These are phyloP conservation scores for Diadema setosum DNA, from an alignment of 35 echinoderm and acorn worm genomes.

Conservation along the genomic window DNA sequence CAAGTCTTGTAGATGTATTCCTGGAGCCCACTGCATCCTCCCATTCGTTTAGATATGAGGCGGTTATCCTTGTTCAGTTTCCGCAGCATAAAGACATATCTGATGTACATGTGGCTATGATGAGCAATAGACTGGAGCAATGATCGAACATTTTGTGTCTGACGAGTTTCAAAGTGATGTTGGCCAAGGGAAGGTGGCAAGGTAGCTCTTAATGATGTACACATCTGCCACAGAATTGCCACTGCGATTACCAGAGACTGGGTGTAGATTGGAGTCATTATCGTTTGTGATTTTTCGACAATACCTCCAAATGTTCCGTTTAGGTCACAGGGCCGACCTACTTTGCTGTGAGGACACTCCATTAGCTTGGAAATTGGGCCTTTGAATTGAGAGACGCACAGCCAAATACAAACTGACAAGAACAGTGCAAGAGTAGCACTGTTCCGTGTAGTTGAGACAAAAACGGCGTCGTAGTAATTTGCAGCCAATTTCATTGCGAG, in stretches of 20 bases:
- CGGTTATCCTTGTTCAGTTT: not conserved
- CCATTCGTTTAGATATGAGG: no score
- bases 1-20: not conserved
- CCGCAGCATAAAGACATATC: not conserved
- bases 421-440: not conserved
- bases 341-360: not conserved
- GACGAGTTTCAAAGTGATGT: no score
- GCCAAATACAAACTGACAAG: not conserved
- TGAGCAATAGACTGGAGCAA: no score
- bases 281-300: not conserved
- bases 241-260: not conserved
- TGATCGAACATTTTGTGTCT: no score
- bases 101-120: not conserved
- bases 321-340: not conserved
- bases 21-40: not conserved
- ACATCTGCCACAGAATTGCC: not conserved
- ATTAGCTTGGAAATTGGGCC: not conserved
- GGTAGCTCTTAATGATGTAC: not conserved
- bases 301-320: not conserved
- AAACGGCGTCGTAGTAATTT: not conserved
- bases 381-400: not conserved
- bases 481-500: not conserved
- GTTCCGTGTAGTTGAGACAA: not conserved
- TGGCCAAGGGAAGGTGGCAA: not conserved
- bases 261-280: not conserved